phyloP scores from a whole-genome alignment of 2,113 vertebrate genomes.

The Fregata magnificens region DNA sequence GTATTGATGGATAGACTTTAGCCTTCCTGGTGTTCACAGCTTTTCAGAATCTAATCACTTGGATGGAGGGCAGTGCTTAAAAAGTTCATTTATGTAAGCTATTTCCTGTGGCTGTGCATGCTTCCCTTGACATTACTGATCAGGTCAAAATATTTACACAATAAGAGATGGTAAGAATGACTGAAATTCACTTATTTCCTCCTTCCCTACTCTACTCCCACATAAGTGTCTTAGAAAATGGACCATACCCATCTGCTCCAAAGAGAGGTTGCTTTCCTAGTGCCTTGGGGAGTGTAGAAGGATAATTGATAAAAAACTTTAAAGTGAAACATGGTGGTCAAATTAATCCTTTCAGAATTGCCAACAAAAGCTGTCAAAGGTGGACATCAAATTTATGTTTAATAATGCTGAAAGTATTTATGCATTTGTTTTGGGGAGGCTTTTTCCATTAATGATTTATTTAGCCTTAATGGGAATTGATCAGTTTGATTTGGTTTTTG shows the following conservation, averaged over 20 bases:
- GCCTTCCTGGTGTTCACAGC: background rate
- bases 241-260: background rate
- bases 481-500: background rate
- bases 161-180: conserved; percentile 33
- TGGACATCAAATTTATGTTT: background rate
- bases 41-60: background rate
- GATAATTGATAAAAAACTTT: background rate
- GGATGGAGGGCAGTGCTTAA: background rate
- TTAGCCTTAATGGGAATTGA: background rate
- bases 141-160: conserved; percentile 27
- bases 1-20: background rate
- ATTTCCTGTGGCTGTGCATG: conserved; percentile 41
- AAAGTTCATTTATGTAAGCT: conserved; percentile 32
- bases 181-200: background rate
- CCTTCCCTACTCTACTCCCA: background rate
- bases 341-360: background rate
- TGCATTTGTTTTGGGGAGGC: background rate
- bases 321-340: background rate
- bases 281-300: background rate
- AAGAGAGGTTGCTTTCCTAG: background rate
- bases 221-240: background rate
- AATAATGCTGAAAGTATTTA: background rate
- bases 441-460: background rate
- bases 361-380: background rate
- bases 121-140: conserved; percentile 28